Conservation (phyloP, 2,888 invertebrate species). For the Drosophila nr. fundita region DNA sequence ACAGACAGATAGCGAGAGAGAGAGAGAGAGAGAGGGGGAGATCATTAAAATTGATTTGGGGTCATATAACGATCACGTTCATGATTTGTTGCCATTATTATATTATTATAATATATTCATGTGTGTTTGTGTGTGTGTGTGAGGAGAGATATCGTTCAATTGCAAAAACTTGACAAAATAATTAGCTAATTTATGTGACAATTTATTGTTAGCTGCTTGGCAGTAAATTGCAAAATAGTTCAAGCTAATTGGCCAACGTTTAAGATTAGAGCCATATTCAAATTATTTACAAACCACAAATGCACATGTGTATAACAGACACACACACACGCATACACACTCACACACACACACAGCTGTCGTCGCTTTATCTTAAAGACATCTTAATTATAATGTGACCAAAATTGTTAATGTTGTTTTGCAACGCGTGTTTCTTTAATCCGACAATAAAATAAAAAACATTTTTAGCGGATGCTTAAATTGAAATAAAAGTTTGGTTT, state of each 20-base stretch:
- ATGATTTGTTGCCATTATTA: constrained; percentile 58
- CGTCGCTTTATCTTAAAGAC: constrained; percentile 33
- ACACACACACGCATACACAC: not conserved
- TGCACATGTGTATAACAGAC: not conserved
- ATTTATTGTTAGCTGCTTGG: constrained; percentile 24
- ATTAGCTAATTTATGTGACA: constrained; percentile 74
- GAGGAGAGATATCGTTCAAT: constrained; percentile 53
- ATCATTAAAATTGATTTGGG: constrained; percentile 39
- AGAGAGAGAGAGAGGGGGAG: not conserved
- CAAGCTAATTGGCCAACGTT: constrained; percentile 44
- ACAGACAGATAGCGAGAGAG: not conserved
- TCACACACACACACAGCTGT: not conserved
- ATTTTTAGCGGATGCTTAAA: constrained; percentile 38
- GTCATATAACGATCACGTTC: constrained; percentile 64
- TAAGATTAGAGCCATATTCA: constrained; percentile 17
- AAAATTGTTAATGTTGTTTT: constrained; percentile 48
- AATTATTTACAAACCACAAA: constrained; percentile 24
- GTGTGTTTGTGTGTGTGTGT: not conserved
- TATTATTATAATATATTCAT: constrained; percentile 48
- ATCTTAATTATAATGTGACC: constrained; percentile 59
- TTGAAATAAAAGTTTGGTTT: constrained; percentile 20
- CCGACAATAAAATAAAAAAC: constrained; percentile 25
- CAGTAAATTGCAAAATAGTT: constrained; percentile 24
- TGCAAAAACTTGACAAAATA: constrained; percentile 70
- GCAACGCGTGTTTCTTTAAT: constrained; percentile 42